These are phyloP conservation scores for Drosophila neotestacea DNA, from an alignment of 2,888 invertebrate species.

Conservation along the genomic window DNA sequence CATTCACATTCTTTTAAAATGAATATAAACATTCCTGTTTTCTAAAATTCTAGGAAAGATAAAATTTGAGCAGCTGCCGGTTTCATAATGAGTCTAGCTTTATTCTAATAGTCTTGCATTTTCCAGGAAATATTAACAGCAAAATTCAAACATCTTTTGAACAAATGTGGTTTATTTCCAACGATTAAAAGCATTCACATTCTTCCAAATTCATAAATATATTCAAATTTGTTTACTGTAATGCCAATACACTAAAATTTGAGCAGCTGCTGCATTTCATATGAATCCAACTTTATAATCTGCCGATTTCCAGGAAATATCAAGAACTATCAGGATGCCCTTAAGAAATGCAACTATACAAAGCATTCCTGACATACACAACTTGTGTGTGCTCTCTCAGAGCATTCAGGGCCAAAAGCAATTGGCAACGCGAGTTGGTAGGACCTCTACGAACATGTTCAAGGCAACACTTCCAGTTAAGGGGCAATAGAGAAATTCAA, in stretches of 20 bases:
- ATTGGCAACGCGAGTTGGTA: constrained; percentile 39
- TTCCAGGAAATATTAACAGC: too few species aligned
- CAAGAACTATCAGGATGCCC: not conserved
- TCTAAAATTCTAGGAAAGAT: too few species aligned
- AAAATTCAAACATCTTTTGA: too few species aligned
- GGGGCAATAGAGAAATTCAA: constrained; percentile 18
- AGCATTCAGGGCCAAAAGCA: constrained; percentile 26
- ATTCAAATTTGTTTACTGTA: not conserved
- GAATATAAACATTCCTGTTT: too few species aligned
- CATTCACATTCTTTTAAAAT: too few species aligned
- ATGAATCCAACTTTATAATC: not conserved
- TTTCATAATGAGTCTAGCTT: too few species aligned
- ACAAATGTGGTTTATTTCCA: too few species aligned
- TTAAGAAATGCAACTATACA: constrained; percentile 14
- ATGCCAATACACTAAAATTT: not conserved
- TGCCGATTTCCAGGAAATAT: constrained; percentile 13
- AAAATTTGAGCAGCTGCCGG: too few species aligned
- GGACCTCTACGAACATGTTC: constrained; percentile 19
- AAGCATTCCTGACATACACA: constrained; percentile 7
- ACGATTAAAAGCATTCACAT: too few species aligned
- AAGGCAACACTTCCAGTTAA: constrained; percentile 37
- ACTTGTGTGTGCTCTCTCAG: constrained; percentile 11
- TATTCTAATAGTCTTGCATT: too few species aligned
- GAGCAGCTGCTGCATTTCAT: not conserved
- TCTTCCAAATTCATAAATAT: not conserved